Evolutionary conservation across 37 sponge, comb jelly and placozoan genomes (phyloP), one percentile per base, ranked within the genome.

Genomic region (Mnemiopsis leidyi): DNA sequence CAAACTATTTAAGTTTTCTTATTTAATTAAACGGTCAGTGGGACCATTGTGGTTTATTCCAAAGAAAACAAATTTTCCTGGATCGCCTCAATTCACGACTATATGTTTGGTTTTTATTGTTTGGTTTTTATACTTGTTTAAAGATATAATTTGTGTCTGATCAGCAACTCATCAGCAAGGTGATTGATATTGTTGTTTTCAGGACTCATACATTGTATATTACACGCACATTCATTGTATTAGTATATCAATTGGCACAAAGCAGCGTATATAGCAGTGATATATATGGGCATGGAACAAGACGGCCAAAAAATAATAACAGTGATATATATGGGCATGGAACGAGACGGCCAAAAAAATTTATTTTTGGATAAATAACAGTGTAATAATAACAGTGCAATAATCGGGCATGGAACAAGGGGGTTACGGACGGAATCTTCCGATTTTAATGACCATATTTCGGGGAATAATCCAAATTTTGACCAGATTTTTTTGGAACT

Each of bases 171-270:
- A 67, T 20, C 68, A 67, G 68, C 68, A 67, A 67, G 68, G 68
- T 67, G 68, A 67, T 67, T 67, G 68, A 67, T 67, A 67, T 67
- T 67, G 68, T 67, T 67, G 68, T 67, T 67, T 67, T 67, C 68
- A 67, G 68, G 68, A 67, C 68, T 21, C 68, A 67, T 67, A 67
- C 68, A 67, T 67, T 67, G 68, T 67, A 67, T 67, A 67, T 67
- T 67, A 67, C 68, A 67, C 68, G 68, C 20, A 67, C 68, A 67
- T 67, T 67, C 68, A 67, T 67, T 67, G 20, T 20, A 67, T 20
- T 67, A 13, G 20, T 20, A 67, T 67, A 21, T 67, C 68, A 67
- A 67, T 67, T 67, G 68, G 68, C 13, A 67, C 68, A 67, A 67
- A 67, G 68, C 68, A 67, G 13, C 68, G 18, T 67, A 21, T 13